Evolutionary conservation across 2,888 invertebrate species (phyloP).

Genomic region (Aleiodes leptofemur): DNA sequence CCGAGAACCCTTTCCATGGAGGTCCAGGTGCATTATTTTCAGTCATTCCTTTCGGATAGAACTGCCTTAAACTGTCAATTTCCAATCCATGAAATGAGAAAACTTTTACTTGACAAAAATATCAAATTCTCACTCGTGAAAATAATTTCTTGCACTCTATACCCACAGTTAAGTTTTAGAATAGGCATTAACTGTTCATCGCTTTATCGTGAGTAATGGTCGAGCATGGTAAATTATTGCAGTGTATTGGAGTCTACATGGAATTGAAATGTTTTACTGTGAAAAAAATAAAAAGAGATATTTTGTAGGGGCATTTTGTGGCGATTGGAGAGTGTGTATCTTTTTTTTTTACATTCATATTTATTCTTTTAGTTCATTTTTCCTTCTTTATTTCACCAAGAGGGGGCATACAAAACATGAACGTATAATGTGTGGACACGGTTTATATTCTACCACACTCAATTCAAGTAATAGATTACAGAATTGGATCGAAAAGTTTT

Average conservation of each 20-base stretch:
- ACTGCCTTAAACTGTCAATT: no score
- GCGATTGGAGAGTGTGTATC: background rate
- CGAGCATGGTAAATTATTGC: constrained; percentile 28
- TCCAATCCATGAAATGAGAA: no score
- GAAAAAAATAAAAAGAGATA: constrained; percentile 20
- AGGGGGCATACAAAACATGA: background rate
- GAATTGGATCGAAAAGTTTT: constrained; percentile 28
- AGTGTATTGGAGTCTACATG: background rate
- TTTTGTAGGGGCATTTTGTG: background rate
- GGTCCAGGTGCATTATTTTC: no score
- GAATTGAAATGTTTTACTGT: constrained; percentile 28
- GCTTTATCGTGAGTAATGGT: constrained; percentile 33
- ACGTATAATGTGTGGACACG: constrained; percentile 20
- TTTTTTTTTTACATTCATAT: constrained; percentile 1
- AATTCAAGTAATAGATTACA: constrained; percentile 26
- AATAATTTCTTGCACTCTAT: constrained; percentile 11
- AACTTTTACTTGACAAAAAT: no score
- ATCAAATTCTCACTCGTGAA: background rate
- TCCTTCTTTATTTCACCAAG: background rate
- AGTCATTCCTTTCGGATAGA: no score
- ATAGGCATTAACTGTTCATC: constrained; percentile 22
- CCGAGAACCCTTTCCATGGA: no score
- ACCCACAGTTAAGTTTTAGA: background rate
- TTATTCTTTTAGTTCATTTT: constrained; percentile 9
- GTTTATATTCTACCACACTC: constrained; percentile 6